Evolutionary conservation across 2,888 invertebrate species (phyloP).

Genomic region (Onchidella celtica): DNA sequence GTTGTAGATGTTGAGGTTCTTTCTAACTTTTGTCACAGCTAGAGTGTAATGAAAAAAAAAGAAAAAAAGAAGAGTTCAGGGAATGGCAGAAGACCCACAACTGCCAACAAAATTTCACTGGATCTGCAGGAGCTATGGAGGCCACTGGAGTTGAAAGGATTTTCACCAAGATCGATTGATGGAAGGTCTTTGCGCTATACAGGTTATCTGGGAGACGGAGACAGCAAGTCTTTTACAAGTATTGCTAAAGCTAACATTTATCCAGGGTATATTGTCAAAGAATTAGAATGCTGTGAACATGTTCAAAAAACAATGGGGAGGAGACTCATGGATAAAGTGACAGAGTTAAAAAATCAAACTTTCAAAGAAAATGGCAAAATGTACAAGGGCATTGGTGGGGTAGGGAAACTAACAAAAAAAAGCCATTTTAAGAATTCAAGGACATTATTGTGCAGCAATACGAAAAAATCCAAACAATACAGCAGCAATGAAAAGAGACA

Average conservation of each 20-base stretch:
- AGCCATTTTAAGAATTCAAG: background rate
- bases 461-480: background rate
- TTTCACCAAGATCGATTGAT: conserved; percentile 25
- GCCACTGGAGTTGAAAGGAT: background rate
- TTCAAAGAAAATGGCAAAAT: conserved; percentile 1
- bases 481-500: background rate
- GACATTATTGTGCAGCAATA: background rate
- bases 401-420: background rate
- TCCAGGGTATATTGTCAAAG: background rate
- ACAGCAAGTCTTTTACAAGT: conserved; percentile 1
- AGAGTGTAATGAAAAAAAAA: conserved; percentile 1
- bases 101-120: conserved; percentile 18
- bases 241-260: background rate
- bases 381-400: conserved; percentile 12
- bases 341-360: background rate
- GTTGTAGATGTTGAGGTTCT: background rate
- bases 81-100: background rate
- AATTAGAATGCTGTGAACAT: conserved; percentile 8
- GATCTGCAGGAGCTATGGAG: conserved; percentile 27
- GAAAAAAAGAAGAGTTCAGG: background rate
- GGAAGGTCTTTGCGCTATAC: background rate
- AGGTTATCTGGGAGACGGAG: conserved; percentile 27
- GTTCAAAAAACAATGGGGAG: background rate
- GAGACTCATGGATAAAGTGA: background rate
- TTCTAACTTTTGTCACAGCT: conserved; percentile 16